phyloP scores from a whole-genome alignment of 2,797 vertebrate genomes.

The Sarcoramphus papa region DNA sequence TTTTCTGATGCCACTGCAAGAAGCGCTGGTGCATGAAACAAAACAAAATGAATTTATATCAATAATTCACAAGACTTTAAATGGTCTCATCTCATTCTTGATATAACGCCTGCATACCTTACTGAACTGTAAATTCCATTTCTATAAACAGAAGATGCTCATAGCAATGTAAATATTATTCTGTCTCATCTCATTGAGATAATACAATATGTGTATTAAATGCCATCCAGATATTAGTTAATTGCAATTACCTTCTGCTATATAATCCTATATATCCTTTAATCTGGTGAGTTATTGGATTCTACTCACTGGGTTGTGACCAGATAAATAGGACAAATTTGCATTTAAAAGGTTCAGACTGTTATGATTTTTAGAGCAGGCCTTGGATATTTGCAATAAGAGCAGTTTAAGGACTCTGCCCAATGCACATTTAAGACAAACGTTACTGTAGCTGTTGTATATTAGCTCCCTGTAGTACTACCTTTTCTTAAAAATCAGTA shows the following conservation, averaged over 20 bases:
- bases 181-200: slow-evolving; percentile 63
- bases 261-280: slow-evolving; percentile 65
- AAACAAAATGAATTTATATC: slow-evolving; percentile 60
- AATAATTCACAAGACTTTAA: slow-evolving; percentile 61
- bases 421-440: slow-evolving; percentile 7
- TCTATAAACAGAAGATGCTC: slow-evolving; percentile 53
- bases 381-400: slow-evolving; percentile 54
- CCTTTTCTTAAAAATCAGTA: slow-evolving; percentile 17
- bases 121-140: slow-evolving; percentile 61
- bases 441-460: slow-evolving; percentile 3
- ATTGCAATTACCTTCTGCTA: slow-evolving; percentile 66
- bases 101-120: slow-evolving; percentile 25
- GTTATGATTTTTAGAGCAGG: slow-evolving; percentile 51
- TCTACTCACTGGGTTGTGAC: slow-evolving; percentile 63
- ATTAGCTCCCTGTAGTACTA: background rate
- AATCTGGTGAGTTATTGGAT: slow-evolving; percentile 68
- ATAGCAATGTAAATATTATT: slow-evolving; percentile 72
- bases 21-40: slow-evolving; percentile 45
- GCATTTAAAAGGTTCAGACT: slow-evolving; percentile 60
- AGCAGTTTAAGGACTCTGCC: slow-evolving; percentile 49
- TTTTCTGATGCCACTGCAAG: slow-evolving; percentile 29
- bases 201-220: slow-evolving; percentile 59
- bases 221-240: slow-evolving; percentile 63
- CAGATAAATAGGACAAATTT: slow-evolving; percentile 67
- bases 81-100: slow-evolving; percentile 49